Conservation (phyloP, 2,888 invertebrate genomes). For the Himalopsyche kuldschensis region DNA sequence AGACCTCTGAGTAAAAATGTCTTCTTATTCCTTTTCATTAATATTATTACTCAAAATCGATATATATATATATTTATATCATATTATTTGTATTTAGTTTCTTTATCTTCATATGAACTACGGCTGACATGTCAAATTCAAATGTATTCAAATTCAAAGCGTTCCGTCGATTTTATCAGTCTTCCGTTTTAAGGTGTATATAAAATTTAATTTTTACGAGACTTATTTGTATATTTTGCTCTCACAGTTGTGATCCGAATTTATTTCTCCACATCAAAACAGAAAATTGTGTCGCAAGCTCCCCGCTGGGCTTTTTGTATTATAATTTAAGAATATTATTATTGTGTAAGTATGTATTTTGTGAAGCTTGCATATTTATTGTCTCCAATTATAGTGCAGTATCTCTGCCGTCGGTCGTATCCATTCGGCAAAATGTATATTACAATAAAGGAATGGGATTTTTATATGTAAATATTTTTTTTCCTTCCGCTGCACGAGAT, state of each 20-base stretch:
- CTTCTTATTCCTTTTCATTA: too few species aligned
- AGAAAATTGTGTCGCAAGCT: background rate
- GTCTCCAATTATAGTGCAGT: background rate
- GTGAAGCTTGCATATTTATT: background rate
- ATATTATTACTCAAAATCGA: too few species aligned
- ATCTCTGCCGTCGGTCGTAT: background rate
- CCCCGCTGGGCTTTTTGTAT: background rate
- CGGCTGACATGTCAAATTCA: too few species aligned
- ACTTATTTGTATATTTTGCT: background rate
- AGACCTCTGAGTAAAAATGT: too few species aligned
- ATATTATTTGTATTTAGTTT: too few species aligned
- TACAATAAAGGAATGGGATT: slow-evolving; percentile 46
- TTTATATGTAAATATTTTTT: slow-evolving; percentile 41
- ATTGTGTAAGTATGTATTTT: background rate
- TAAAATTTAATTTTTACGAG: background rate
- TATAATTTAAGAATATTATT: background rate
- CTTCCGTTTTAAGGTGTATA: background rate
- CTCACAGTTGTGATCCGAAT: background rate
- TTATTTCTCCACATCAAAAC: background rate
- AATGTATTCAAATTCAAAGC: too few species aligned
- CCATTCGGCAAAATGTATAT: background rate
- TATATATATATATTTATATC: too few species aligned
- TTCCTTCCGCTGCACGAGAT: too few species aligned
- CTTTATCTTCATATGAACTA: too few species aligned
- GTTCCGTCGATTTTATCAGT: background rate